Base-by-base conservation (phyloP, 1,140 invertebrate species). In the Magallana gigas region DNA sequence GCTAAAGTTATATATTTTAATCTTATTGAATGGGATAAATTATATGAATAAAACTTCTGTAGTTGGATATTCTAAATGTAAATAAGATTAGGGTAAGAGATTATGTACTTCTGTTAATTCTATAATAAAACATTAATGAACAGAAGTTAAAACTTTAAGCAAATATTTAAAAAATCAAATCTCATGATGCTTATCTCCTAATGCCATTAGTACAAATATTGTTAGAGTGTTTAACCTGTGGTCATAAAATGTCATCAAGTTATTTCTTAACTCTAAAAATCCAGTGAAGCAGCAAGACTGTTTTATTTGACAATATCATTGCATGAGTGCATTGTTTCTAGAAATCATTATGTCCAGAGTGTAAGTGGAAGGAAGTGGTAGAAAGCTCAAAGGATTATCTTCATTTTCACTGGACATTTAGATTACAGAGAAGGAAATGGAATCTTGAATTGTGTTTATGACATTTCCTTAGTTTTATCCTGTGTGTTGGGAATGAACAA, bases 141-240 rank as follows among this genome's bases (percentile, higher is more conserved):
- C 11, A 29, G 16, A 3, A 76, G 68, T 29, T 36, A 76, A 76
- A 12, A 48, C 23, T 5, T 23, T 3, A 23, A 36, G 68, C 18
- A 76, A 76, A 76, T 76, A 76, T 76, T 76, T 76, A 48, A 12
- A 18, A 76, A 23, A 29, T 76, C 18, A 12, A 76, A 29, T 76
- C 68, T 29, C 36, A 29, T 36, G 68, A 76, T 76, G 68, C 23
- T 76, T 76, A 76, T 76, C 68, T 76, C 23, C 1, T 76, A 76
- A 76, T 76, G 18, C 68, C 68, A 76, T 76, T 29, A 76, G 68
- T 76, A 76, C 68, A 76, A 76, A 76, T 29, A 76, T 76, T 76
- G 18, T 76, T 76, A 76, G 18, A 29, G 68, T 76, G 23, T 76
- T 23, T 76, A 76, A 76, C 68, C 68, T 76, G 68, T 29, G 23